Percentiles rank a stretch among this genome's conserved stretches.
Evolutionary conservation across 2,888 invertebrate genomes (phyloP).

Genomic region (Xestia xanthographa): DNA sequence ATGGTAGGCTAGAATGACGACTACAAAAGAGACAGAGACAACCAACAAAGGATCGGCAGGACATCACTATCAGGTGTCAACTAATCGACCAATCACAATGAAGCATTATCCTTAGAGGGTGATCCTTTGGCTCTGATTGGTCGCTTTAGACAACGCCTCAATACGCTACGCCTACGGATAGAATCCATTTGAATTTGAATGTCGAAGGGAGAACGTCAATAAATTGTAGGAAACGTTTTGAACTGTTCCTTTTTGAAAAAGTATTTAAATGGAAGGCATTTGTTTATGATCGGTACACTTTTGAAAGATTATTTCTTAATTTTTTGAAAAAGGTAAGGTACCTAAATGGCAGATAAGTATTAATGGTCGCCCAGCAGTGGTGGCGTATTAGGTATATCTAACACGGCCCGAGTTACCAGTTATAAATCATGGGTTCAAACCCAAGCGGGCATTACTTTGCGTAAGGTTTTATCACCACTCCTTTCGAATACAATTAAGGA

Average conservation of each 20-base stretch:
- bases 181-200: conserved; percentile 87
- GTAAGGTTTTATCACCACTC: too few relatives aligned
- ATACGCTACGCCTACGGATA: conserved; percentile 80
- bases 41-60: conserved; percentile 79
- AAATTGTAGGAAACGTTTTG: conserved; percentile 49
- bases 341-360: neutral
- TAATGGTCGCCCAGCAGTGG: neutral
- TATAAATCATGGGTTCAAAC: too few relatives aligned
- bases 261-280: neutral
- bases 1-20: conserved; percentile 15
- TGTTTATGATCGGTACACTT: neutral
- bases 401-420: too few relatives aligned
- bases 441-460: too few relatives aligned
- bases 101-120: conserved; percentile 84
- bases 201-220: conserved; percentile 79
- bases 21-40: conserved; percentile 77
- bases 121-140: conserved; percentile 86
- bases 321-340: neutral
- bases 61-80: conserved; percentile 78
- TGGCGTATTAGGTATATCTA: too few relatives aligned
- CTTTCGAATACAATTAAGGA: too few relatives aligned
- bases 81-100: conserved; percentile 78
- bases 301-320: neutral
- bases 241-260: conserved; percentile 21
- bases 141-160: conserved; percentile 83